A percentile compares a stretch with the other conserved stretches of the same genome.
Conservation (phyloP, 2,888 invertebrate genomes). For the Drosophila mulleri region DNA sequence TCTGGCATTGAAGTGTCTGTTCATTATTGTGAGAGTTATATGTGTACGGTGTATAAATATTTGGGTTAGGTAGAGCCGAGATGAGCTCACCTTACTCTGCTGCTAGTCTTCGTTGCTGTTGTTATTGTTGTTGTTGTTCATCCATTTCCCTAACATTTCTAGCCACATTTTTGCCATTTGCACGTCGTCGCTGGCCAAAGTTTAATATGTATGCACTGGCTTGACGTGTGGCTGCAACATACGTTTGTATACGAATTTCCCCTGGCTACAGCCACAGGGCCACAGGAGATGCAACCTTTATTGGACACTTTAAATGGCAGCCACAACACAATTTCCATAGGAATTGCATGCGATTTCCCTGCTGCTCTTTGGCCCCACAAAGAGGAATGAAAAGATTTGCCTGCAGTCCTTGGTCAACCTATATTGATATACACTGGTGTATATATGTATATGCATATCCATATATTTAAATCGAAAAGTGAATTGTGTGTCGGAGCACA, state of each 20-base stretch:
- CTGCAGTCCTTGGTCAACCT: conserved; percentile 6
- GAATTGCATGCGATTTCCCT: conserved; percentile 17
- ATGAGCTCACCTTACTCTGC: background rate
- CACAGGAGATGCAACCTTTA: conserved; percentile 49
- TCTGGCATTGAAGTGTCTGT: background rate
- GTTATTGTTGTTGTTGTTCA: background rate
- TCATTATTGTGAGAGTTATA: background rate
- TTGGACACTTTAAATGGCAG: conserved; percentile 67
- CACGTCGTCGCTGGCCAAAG: conserved; percentile 23
- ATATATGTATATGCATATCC: background rate
- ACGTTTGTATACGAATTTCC: conserved; percentile 26
- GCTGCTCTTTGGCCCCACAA: conserved; percentile 3
- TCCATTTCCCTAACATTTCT: conserved; percentile 12
- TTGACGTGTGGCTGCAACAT: conserved; percentile 36
- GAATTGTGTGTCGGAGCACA: conserved; percentile 10
- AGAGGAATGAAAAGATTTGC: conserved; percentile 22
- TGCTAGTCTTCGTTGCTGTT: background rate
- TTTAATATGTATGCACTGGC: conserved; percentile 34
- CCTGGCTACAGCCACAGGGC: conserved; percentile 25
- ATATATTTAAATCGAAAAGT: conserved; percentile 8
- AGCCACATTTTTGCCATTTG: conserved; percentile 20
- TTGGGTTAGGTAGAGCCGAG: background rate
- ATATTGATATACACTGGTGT: conserved; percentile 6
- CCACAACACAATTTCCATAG: conserved; percentile 44
- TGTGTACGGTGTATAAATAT: background rate